Base-by-base conservation (phyloP, 2,797 vertebrate species). In the Ispidina picta region DNA sequence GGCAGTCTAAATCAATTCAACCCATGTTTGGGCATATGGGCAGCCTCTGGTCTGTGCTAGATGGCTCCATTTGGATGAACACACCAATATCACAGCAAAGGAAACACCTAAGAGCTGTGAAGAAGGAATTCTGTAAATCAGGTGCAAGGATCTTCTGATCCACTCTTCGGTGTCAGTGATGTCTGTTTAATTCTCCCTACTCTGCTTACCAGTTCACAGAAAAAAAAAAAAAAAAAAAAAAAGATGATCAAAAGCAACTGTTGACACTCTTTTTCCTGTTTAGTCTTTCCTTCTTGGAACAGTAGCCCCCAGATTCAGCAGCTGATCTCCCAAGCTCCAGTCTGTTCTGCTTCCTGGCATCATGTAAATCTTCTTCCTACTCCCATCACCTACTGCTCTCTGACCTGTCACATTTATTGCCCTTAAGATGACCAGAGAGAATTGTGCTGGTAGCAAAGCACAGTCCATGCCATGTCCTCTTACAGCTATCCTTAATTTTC, bases 341-440 rank as follows among this genome's bases (percentile, higher is more conserved):
- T 8, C 25, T 51, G 20, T 54, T 63, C 70, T 60, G n/a, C n/a
- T 59, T 41, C 21, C 72, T 41, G 37, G 19, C 10, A 48, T 9
- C 17, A 4, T 5, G 35, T 8, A 29, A 39, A 55, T 5, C 19
- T n/a, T 55, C 52, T 18, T 12, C 14, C 18, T 76, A 26, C 33
- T 83, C 16, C 26, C 25, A 12, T 22, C 12, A 23, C 17, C 28
- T 64, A 35, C 51, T 72, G 33, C 25, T 60, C 48, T n/a, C 46
- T 39, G 7, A 49, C 52, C 49, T 84, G n/a, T 15, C 2, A 2
- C 0, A 2, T 29, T 56, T 60, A 12, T 8, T 26, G 37, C 29
- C 55, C 43, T 55, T n/a, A 10, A 31, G 35, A 6, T 26, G 55
- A 31, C 3, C 46, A 58, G 33, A 44, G 16, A 14, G 7, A 18